Evolutionary conservation across 2,113 vertebrate genomes (phyloP), one percentile per base, ranked within the genome.

Genomic region (Lanius ludovicianus): DNA sequence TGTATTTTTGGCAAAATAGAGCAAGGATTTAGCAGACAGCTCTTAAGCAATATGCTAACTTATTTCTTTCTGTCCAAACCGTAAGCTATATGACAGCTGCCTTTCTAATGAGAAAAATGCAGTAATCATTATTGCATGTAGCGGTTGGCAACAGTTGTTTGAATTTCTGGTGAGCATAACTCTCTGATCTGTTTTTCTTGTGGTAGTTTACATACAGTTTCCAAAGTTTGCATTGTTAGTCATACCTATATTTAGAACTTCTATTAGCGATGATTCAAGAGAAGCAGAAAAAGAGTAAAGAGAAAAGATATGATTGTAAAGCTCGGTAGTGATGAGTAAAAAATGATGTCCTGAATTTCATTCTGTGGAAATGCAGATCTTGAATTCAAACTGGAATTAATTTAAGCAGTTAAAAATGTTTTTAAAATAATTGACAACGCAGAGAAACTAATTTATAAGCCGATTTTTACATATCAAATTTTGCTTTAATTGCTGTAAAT

Each of bases 211-310:
- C 93, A 93, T 95, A 96, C 79, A 70, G 95, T 97, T 97, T 95
- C 91, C 94, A 74, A 97, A 96, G 96, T 97, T 96, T 93, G 96
- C 96, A 92, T 96, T 95, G 96, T 98, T 98, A 98, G 97, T 98
- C 97, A 97, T 96, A 88, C 94, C 94, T 98, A 97, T 98, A 97
- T 98, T 98, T 98, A 97, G 97, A 96, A 90, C 81, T 95, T 97
- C 91, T 95, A 96, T 97, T 96, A 97, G 39, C 82, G 25, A 95
- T 95, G 96, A 95, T 65, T 97, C 96, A 95, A 92, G 78, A 89
- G 33, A 92, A 92, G 89, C n/a, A 92, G 77, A 63, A 95, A 90
- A 92, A 93, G 90, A 81, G 70, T 65, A 85, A 73, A 93, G 90
- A 69, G n/a, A 73, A 86, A 96, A 89, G 21, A 90, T 78, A 94